Evolutionary conservation across 2,797 vertebrate species (phyloP).

Genomic region (Octomys mimax): DNA sequence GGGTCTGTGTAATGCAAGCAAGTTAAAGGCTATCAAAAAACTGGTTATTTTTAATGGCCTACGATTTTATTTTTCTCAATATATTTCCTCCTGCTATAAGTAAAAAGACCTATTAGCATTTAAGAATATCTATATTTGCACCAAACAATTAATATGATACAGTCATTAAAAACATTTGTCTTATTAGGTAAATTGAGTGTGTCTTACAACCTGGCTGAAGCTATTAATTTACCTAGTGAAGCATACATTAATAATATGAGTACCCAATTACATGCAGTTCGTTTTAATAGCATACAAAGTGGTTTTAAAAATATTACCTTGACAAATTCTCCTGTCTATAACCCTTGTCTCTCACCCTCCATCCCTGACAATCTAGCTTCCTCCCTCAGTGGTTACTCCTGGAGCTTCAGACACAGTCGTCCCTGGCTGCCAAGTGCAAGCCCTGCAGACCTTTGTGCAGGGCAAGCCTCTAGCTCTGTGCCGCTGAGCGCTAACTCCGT

Average conservation of each 20-base stretch:
- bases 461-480: neutral
- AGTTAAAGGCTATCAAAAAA: neutral
- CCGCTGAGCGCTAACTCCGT: neutral
- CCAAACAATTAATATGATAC: slow-evolving; percentile 35
- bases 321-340: neutral
- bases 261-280: neutral
- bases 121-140: slow-evolving; percentile 62
- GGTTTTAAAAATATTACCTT: slow-evolving; percentile 29
- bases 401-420: neutral
- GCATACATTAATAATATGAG: slow-evolving; percentile 32
- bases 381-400: neutral
- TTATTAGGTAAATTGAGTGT: slow-evolving; percentile 66
- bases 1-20: neutral
- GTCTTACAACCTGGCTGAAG: slow-evolving; percentile 54
- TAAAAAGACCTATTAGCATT: slow-evolving; percentile 50
- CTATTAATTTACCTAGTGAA: slow-evolving; percentile 61
- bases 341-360: neutral
- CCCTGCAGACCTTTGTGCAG: neutral
- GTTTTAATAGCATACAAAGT: neutral
- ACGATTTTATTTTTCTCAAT: slow-evolving; percentile 27
- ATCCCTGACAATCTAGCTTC: neutral
- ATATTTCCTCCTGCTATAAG: neutral
- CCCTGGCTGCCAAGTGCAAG: neutral
- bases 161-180: slow-evolving; percentile 55
- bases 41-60: slow-evolving; percentile 33